phyloP scores from a whole-genome alignment of 1,140 invertebrate genomes.

The Macrosteles quadrilineatus region DNA sequence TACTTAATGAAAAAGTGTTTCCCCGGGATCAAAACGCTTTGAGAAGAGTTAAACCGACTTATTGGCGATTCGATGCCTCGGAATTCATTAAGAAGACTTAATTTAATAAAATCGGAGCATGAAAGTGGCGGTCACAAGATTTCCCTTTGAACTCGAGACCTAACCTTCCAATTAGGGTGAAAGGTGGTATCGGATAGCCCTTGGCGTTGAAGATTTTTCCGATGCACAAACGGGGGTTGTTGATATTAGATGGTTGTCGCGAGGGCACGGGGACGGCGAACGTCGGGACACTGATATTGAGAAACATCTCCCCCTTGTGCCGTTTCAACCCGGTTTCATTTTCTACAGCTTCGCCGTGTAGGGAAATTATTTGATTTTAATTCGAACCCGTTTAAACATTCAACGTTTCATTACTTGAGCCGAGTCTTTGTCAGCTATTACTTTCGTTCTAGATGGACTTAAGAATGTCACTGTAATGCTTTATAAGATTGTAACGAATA shows the following conservation, averaged over 20 bases:
- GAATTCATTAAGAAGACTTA: constrained; percentile 18
- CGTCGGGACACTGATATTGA: neutral
- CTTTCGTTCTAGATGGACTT: no score
- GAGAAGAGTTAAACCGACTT: constrained; percentile 3
- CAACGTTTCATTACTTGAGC: neutral
- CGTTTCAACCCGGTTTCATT: neutral
- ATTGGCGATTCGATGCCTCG: neutral
- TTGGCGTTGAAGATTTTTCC: constrained; percentile 27
- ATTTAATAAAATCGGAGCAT: constrained; percentile 23
- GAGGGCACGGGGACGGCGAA: neutral
- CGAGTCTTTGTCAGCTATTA: no score
- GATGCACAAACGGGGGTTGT: constrained; percentile 13
- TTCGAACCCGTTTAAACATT: neutral
- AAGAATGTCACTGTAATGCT: no score
- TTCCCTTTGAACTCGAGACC: constrained; percentile 12
- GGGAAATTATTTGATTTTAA: constrained; percentile 12
- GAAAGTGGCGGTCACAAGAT: constrained; percentile 1
- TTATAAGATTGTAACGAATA: no score
- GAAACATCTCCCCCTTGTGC: neutral
- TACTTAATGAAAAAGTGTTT: constrained; percentile 25
- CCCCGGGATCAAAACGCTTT: neutral
- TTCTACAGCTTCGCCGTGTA: neutral
- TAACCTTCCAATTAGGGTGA: constrained; percentile 28
- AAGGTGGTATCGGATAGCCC: constrained; percentile 18
- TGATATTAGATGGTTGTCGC: constrained; percentile 21